Base-by-base conservation (phyloP, 2,888 invertebrate genomes). In the Sylvicola cinctus region DNA sequence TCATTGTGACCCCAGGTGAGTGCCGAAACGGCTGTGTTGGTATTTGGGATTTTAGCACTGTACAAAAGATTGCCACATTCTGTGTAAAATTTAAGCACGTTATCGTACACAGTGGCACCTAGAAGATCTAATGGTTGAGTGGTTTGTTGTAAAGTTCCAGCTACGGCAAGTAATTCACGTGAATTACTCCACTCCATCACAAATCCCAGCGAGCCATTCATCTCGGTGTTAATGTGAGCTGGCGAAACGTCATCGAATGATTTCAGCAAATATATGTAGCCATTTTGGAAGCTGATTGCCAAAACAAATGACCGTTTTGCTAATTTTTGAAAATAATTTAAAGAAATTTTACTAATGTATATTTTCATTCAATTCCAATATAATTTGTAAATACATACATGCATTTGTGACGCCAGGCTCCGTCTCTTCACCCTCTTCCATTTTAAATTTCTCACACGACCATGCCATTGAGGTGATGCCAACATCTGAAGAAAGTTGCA, bases 1-100 rank as follows among this genome's bases (percentile, higher is more conserved):
- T 95, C 96, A 54, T 91, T 91, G 65, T 96, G 95, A 17, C 93
- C 96, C 96, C 96, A 98, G 7, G 95, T 95, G 49, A 98, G 62
- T 2, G 93, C 90, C 33, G 88, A 81, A 35, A 95, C 83, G 4
- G 78, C 74, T 42, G 77, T 48, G 45, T 73, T 72, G 31, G 70
- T 74, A 46, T 70, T 76, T 10, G 87, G 87, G 48, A 88, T 72
- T 32, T 67, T 65, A 29, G 77, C 72, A 35, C 76, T 74, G 58
- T 85, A 88, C 39, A 88, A 67, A 30, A 90, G 68, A 13, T 67
- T 64, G 15, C 91, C 93, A 34, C 68, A 68, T 48, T 84, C 83
- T 23, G 84, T 84, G 55, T 91, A 95, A 60, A 93, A 90, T 56
- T 88, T 84, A 37, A 95, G 67, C 38, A 83, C 62, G 57, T 90